These are phyloP conservation scores for Orestias chungarensis DNA, from an alignment of 2,797 vertebrate species.

Conservation along the genomic window DNA sequence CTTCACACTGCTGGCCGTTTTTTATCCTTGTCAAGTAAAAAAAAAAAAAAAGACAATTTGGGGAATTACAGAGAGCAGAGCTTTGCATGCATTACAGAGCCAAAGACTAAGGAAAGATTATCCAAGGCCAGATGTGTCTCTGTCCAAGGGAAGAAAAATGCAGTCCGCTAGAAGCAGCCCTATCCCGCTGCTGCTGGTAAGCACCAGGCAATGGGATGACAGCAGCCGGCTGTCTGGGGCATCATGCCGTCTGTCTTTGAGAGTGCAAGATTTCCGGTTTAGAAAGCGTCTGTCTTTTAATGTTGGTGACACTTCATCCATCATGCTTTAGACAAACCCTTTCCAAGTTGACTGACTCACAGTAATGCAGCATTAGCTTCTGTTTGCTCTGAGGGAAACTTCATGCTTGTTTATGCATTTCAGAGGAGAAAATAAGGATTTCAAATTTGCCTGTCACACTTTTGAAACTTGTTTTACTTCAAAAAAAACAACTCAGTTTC, in stretches of 20 bases:
- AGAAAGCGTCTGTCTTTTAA: constrained; percentile 55
- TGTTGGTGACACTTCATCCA: constrained; percentile 61
- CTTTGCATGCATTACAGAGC: constrained; percentile 75
- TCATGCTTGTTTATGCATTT: constrained; percentile 59
- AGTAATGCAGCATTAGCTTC: constrained; percentile 70
- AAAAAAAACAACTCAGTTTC: constrained; percentile 13
- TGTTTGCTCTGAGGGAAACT: constrained; percentile 63
- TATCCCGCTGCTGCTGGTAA: constrained; percentile 58
- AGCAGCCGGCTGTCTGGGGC: constrained; percentile 59
- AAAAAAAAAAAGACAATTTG: constrained; percentile 62
- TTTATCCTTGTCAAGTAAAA: constrained; percentile 48
- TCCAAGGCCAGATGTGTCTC: constrained; percentile 78
- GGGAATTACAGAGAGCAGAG: constrained; percentile 71
- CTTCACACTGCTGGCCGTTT: constrained; percentile 30
- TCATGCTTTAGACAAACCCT: constrained; percentile 71
- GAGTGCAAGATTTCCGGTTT: constrained; percentile 72
- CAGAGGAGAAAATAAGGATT: constrained; percentile 27
- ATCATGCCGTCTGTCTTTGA: constrained; percentile 65
- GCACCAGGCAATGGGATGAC: constrained; percentile 60
- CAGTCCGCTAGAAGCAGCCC: constrained; percentile 61
- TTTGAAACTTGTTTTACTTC: constrained; percentile 22
- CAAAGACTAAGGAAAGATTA: constrained; percentile 76
- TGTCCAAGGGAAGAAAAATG: constrained; percentile 52
- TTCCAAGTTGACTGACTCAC: constrained; percentile 66
- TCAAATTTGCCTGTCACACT: constrained; percentile 44